Conservation (phyloP, 2,113 vertebrate species). For the Psilopsiagon aymara region DNA sequence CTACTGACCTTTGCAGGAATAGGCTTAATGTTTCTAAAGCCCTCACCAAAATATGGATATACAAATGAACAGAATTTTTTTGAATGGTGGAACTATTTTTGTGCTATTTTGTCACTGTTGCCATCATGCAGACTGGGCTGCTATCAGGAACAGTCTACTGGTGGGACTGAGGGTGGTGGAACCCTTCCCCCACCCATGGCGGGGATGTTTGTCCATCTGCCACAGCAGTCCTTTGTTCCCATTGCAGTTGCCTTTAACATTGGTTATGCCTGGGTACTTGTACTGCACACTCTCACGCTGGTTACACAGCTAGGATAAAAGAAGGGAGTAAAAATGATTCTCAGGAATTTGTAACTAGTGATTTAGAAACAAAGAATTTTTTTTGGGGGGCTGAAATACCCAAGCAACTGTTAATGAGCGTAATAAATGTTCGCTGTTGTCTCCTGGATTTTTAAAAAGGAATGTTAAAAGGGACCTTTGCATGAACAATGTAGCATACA, state of each 20-base stretch:
- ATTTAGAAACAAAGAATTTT: neutral
- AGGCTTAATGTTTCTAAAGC: neutral
- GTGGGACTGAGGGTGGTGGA: neutral
- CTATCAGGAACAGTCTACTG: neutral
- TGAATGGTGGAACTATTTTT: neutral
- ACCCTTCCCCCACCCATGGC: neutral
- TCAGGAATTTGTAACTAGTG: neutral
- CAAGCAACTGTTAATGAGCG: neutral
- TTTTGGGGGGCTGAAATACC: neutral
- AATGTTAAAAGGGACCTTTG: neutral
- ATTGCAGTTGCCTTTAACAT: neutral
- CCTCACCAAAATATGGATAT: accelerated
- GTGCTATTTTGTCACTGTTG: neutral
- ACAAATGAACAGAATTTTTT: neutral
- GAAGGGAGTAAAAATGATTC: neutral
- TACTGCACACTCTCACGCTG: neutral
- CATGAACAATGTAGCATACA: neutral
- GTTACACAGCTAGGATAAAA: neutral
- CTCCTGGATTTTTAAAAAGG: neutral
- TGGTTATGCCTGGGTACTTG: neutral
- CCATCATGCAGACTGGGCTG: neutral
- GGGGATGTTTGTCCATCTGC: neutral
- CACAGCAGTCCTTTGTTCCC: neutral
- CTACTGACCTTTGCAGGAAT: conserved; percentile 5
- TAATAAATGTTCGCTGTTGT: neutral